These are phyloP conservation scores for Orthonyx spaldingii DNA, from an alignment of 2,113 vertebrate species.

Conservation along the genomic window DNA sequence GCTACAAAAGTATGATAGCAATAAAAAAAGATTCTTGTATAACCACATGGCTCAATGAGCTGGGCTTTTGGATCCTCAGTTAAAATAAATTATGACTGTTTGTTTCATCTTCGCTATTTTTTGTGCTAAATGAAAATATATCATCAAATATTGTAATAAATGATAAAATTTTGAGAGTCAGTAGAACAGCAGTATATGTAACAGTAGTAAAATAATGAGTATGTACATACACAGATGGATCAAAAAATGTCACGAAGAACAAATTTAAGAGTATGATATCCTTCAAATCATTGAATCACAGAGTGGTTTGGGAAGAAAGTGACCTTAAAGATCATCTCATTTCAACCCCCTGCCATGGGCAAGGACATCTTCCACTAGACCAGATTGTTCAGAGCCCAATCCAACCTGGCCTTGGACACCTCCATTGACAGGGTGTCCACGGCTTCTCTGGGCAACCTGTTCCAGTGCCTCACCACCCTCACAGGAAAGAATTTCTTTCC, in stretches of 20 bases:
- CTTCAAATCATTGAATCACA: background rate
- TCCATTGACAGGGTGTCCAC: rapidly evolving
- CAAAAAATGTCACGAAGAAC: background rate
- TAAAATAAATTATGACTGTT: background rate
- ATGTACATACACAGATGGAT: background rate
- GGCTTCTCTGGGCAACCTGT: background rate
- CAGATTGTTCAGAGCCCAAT: background rate
- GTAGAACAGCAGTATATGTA: background rate
- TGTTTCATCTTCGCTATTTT: background rate
- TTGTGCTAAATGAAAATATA: background rate
- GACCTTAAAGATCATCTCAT: background rate
- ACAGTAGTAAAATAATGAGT: background rate
- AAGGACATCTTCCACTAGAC: background rate
- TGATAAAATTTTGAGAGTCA: background rate
- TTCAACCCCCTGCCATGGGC: rapidly evolving
- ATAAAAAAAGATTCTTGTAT: background rate
- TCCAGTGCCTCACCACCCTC: rapidly evolving
- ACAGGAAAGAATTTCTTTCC: background rate
- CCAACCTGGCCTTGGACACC: background rate
- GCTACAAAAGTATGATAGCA: background rate
- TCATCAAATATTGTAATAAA: background rate
- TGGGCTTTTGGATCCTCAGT: background rate
- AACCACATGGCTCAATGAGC: background rate
- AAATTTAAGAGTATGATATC: background rate
- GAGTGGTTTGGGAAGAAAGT: background rate